phyloP scores from a whole-genome alignment of 2,888 invertebrate genomes.

The Drepanosiphum platanoidis region DNA sequence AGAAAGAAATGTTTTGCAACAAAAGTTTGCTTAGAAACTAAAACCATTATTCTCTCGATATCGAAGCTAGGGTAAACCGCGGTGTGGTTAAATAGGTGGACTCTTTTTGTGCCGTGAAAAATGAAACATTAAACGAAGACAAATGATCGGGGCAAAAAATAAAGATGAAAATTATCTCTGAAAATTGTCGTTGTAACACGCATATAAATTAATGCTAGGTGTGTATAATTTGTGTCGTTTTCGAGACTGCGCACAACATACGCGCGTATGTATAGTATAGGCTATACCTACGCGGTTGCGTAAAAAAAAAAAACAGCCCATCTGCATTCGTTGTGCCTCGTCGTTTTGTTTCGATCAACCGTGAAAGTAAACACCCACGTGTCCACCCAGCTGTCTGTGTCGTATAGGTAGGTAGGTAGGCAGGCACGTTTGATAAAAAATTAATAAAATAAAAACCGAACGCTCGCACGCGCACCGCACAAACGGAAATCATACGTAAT shows the following conservation, averaged over 20 bases:
- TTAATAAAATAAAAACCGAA: neutral
- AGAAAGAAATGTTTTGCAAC: neutral
- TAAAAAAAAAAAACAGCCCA: neutral
- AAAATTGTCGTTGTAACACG: neutral
- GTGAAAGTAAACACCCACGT: constrained; percentile 39
- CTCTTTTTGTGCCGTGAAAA: neutral
- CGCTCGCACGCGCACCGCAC: neutral
- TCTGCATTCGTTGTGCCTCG: neutral
- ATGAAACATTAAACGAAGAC: too few relatives aligned
- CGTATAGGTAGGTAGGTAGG: too few relatives aligned
- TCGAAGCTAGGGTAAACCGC: neutral
- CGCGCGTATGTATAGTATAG: neutral
- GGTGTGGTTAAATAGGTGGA: neutral
- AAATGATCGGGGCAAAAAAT: neutral
- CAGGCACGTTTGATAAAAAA: neutral
- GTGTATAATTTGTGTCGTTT: neutral
- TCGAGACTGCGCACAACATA: neutral
- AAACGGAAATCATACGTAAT: neutral
- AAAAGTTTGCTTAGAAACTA: constrained; percentile 1
- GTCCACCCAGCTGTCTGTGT: constrained; percentile 11
- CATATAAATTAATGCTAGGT: too few relatives aligned
- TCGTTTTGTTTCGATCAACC: constrained; percentile 31
- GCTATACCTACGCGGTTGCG: neutral
- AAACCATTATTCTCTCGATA: constrained; percentile 19
- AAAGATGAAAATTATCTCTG: neutral